A percentile compares a stretch with the other conserved stretches of the same genome.
phyloP scores from a whole-genome alignment of 2,113 vertebrate genomes.

The Muscicapa adusta region DNA sequence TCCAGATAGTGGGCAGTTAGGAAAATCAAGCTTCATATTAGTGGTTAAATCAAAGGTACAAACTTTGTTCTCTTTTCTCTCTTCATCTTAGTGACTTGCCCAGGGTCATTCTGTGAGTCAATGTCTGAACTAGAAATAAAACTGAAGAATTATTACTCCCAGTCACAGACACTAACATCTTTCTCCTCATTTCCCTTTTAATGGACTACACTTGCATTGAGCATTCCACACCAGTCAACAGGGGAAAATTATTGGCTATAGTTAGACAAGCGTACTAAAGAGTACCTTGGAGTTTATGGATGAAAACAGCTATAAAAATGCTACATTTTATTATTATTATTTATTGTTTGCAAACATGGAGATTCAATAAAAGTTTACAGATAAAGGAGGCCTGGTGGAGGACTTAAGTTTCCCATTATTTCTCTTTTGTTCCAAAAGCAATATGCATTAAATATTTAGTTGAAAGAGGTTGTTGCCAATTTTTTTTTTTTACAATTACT shows the following conservation, averaged over 20 bases:
- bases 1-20: not conserved
- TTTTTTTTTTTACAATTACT: not conserved
- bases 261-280: slow-evolving; percentile 3
- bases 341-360: slow-evolving; percentile 51
- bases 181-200: slow-evolving; percentile 50
- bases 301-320: slow-evolving; percentile 48
- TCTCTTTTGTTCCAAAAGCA: slow-evolving; percentile 5
- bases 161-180: slow-evolving; percentile 18
- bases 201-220: slow-evolving; percentile 35
- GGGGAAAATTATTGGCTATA: slow-evolving; percentile 8
- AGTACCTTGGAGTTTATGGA: slow-evolving; percentile 28
- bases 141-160: slow-evolving; percentile 37
- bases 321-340: slow-evolving; percentile 48
- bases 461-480: not conserved
- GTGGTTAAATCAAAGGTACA: not conserved
- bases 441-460: not conserved
- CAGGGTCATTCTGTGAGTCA: not conserved
- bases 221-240: slow-evolving; percentile 35
- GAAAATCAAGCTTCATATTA: not conserved
- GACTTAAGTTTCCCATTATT: slow-evolving; percentile 3
- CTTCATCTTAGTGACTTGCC: not conserved
- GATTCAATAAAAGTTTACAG: slow-evolving; percentile 16
- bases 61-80: not conserved
- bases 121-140: slow-evolving; percentile 26
- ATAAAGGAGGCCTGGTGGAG: not conserved